Conservation (phyloP, 2,113 vertebrate genomes). For the Eurystomus gularis region DNA sequence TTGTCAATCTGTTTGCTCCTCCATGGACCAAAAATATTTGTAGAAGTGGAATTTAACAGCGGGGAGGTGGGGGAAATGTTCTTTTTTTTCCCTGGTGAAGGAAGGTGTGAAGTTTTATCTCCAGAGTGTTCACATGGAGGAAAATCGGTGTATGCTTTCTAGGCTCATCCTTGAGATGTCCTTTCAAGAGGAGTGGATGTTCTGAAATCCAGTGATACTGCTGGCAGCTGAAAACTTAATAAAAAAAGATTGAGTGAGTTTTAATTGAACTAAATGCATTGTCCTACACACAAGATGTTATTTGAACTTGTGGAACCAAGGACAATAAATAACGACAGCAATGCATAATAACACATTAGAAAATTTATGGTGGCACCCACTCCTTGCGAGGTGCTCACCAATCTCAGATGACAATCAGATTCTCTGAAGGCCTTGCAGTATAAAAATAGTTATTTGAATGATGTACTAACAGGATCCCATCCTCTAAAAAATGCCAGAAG, state of each 20-base stretch:
- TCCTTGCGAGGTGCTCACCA: neutral
- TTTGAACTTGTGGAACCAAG: neutral
- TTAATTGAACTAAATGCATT: conserved; percentile 29
- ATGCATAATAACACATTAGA: neutral
- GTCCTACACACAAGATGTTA: neutral
- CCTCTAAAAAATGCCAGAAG: neutral
- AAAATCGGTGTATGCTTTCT: neutral
- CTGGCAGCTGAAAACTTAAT: conserved; percentile 20
- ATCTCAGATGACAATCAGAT: neutral
- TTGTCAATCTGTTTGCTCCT: neutral
- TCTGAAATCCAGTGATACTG: neutral
- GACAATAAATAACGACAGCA: neutral
- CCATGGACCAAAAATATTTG: neutral
- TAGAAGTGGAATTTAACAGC: neutral
- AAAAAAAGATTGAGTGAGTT: neutral
- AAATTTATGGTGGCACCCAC: neutral
- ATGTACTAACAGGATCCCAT: neutral
- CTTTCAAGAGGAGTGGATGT: neutral
- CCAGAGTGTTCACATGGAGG: neutral
- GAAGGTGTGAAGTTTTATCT: neutral
- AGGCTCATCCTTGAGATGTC: neutral
- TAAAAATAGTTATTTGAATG: neutral
- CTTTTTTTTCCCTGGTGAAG: neutral
- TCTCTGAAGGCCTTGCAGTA: neutral
- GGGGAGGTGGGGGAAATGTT: neutral